A percentile compares a stretch with the other conserved stretches of the same genome.
Evolutionary conservation across 2,797 vertebrate species (phyloP).

Genomic region (Prunella strophiata): DNA sequence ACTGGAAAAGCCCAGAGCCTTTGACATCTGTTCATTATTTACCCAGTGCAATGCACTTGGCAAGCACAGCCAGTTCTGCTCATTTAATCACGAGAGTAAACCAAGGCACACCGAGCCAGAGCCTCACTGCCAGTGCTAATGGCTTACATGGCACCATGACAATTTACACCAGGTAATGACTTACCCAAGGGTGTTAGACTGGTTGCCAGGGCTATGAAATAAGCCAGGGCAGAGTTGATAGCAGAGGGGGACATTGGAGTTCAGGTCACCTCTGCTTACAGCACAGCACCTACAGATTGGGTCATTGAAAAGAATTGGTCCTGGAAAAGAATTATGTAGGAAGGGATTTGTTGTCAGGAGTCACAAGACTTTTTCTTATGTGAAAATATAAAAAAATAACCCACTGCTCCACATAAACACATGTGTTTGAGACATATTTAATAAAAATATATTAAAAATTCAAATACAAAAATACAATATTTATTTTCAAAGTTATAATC

Average conservation of each 20-base stretch:
- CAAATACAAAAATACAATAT: background rate
- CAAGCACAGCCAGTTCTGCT: background rate
- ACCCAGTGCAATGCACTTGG: background rate
- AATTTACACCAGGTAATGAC: background rate
- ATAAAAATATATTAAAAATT: background rate
- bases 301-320: background rate
- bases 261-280: background rate
- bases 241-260: background rate
- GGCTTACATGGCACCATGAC: background rate
- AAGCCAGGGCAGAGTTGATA: rapidly evolving
- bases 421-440: background rate
- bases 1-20: background rate
- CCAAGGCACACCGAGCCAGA: background rate
- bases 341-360: background rate
- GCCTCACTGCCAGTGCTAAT: background rate
- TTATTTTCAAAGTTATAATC: background rate
- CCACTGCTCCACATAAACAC: background rate
- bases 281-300: background rate
- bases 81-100: background rate
- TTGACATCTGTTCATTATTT: conserved; percentile 19
- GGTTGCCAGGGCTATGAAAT: background rate
- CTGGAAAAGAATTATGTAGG: background rate
- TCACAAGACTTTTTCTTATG: background rate
- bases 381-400: background rate
- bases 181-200: background rate